Base-by-base conservation (phyloP, 2,797 vertebrate genomes). In the Danio tinwini region DNA sequence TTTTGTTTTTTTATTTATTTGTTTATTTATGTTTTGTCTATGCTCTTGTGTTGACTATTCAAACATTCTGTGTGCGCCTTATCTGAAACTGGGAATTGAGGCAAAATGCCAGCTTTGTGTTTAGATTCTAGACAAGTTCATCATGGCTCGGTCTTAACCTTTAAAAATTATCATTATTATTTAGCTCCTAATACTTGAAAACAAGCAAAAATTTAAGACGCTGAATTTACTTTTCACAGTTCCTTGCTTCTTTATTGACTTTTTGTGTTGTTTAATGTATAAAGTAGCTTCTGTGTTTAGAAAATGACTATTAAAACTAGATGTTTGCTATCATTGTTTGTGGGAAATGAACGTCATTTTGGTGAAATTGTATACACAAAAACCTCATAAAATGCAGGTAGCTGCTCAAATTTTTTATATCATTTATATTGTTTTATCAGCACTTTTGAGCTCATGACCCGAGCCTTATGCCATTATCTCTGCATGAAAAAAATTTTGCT, bases 41-140 rank as follows among this genome's bases (percentile, higher is more conserved):
- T 42, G 44, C 59, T 65, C 56, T 82, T 85, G 55, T 82, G 62
- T 64, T 67, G 68, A 50, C 77, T 83, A 64, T 75, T 82, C 63
- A 85, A 82, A 83, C 83, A 84, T 77, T 73, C 64, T 71, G 5
- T 5, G 39, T 74, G 40, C 65, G 74, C 70, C 67, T 81, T 82
- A 86, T 86, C 62, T 63, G 69, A 61, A 72, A 59, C 59, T 74
- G 55, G 47, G 59, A 67, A 53, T 63, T 70, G 47, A 64, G 71
- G 64, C 75, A 68, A 80, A 84, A 84, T 78, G 76, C 47, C 74
- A 71, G 85, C 64, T 74, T 82, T 85, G 76, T 80, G 47, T 65
- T 70, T 5, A 21, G 81, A 52, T 74, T 85, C 58, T 40, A 55
- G 70, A 67, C 78, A 63, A 63, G 80, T 78, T 70, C 52, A 29